Evolutionary conservation across 2,797 vertebrate genomes (phyloP).

Genomic region (Cossypha dichroa): DNA sequence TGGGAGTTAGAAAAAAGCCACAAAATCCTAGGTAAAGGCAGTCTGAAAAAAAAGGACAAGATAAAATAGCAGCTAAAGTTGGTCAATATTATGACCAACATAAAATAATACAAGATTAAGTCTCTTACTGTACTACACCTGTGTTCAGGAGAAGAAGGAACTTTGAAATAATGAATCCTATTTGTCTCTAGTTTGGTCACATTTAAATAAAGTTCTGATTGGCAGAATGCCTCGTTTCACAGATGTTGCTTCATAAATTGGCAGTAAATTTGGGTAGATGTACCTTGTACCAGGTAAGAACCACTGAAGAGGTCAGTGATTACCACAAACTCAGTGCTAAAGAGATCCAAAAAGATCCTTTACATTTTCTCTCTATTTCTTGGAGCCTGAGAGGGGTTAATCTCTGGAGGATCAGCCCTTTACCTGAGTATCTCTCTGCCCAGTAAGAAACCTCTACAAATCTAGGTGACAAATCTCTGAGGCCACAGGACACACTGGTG

Average conservation of each 20-base stretch:
- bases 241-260: not conserved
- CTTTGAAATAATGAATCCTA: not conserved
- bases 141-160: not conserved
- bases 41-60: not conserved
- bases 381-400: not conserved
- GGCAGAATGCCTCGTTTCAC: not conserved
- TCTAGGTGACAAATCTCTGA: not conserved
- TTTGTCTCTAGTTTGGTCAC: not conserved
- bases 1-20: not conserved
- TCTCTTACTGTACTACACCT: not conserved
- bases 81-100: not conserved
- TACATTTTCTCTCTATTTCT: not conserved
- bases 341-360: not conserved
- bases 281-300: not conserved
- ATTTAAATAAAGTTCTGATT: not conserved
- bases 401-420: not conserved
- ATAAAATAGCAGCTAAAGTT: not conserved
- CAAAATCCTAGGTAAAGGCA: not conserved
- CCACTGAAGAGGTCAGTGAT: not conserved
- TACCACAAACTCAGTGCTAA: not conserved
- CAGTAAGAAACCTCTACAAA: not conserved
- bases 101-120: not conserved
- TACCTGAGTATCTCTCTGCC: not conserved
- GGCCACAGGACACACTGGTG: not conserved
- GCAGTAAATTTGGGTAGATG: not conserved